A percentile compares a stretch with the other conserved stretches of the same genome.
Evolutionary conservation across 2,888 invertebrate genomes (phyloP).

Genomic region (Melipona bicolor): DNA sequence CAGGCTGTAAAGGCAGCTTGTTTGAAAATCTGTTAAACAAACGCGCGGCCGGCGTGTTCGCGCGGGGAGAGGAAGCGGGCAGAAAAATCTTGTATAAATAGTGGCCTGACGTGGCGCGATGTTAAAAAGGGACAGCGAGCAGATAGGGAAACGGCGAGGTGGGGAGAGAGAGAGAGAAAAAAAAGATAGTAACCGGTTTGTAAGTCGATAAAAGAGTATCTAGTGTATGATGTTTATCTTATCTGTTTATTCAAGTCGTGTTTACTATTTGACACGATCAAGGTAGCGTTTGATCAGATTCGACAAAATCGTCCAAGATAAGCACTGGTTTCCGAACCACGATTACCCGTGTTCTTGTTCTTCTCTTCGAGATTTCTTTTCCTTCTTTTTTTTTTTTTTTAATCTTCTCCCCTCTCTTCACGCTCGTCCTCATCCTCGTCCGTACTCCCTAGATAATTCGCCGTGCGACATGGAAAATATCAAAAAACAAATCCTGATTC

Average conservation of each 20-base stretch:
- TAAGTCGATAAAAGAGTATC: conserved; percentile 46
- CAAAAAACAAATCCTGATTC: neutral
- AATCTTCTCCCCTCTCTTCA: neutral
- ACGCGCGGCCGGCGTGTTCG: conserved; percentile 30
- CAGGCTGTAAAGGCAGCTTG: conserved; percentile 2
- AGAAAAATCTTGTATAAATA: conserved; percentile 51
- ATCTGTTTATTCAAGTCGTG: conserved; percentile 56
- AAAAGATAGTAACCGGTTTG: conserved; percentile 60
- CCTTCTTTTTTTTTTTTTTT: no score
- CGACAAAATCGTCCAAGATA: conserved; percentile 22
- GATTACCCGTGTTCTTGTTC: conserved; percentile 18
- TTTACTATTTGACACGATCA: conserved; percentile 53
- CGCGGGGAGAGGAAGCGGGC: conserved; percentile 16
- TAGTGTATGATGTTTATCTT: conserved; percentile 53
- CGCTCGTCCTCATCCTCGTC: neutral
- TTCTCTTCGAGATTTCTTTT: neutral
- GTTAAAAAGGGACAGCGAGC: conserved; percentile 47
- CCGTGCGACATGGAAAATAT: neutral
- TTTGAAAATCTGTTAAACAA: conserved; percentile 41
- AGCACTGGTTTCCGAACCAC: conserved; percentile 8
- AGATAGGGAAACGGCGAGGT: conserved; percentile 24
- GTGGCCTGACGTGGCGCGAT: conserved; percentile 42
- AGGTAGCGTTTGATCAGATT: conserved; percentile 59
- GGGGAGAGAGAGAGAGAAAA: no score
- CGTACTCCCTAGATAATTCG: neutral